Evolutionary conservation across 1,140 invertebrate genomes (phyloP).

Genomic region (Palaemon carinicauda): DNA sequence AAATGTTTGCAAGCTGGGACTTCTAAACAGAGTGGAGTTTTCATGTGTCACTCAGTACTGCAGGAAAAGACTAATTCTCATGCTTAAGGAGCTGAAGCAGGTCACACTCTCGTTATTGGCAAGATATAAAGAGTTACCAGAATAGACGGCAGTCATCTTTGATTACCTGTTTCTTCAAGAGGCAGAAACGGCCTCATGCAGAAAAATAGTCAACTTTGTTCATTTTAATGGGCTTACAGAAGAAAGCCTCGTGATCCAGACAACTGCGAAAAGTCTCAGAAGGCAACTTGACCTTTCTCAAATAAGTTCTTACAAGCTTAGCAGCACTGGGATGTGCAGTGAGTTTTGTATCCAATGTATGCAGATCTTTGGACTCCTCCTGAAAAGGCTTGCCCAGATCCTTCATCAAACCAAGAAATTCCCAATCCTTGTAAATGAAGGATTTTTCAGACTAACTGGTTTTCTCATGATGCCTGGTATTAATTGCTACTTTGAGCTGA

Average conservation of each 20-base stretch:
- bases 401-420: too few relatives aligned
- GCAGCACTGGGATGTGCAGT: constrained; percentile 4
- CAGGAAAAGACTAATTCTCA: constrained; percentile 16
- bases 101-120: constrained; percentile 1
- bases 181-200: too few relatives aligned
- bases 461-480: too few relatives aligned
- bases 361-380: neutral
- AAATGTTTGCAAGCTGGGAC: constrained; percentile 12
- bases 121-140: neutral
- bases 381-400: constrained; percentile 4
- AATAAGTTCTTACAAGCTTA: neutral
- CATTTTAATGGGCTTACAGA: neutral
- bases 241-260: neutral
- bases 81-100: neutral
- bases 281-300: neutral
- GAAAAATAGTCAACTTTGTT: neutral
- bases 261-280: neutral
- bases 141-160: constrained; percentile 12
- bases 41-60: neutral
- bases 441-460: too few relatives aligned
- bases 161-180: too few relatives aligned
- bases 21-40: constrained; percentile 4
- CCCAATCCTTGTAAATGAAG: too few relatives aligned
- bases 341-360: constrained; percentile 7
- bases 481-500: too few relatives aligned